Percentiles rank a stretch among this genome's conserved stretches.
Evolutionary conservation across 2,888 invertebrate genomes (phyloP).

Genomic region (Macrophya alboannulata): DNA sequence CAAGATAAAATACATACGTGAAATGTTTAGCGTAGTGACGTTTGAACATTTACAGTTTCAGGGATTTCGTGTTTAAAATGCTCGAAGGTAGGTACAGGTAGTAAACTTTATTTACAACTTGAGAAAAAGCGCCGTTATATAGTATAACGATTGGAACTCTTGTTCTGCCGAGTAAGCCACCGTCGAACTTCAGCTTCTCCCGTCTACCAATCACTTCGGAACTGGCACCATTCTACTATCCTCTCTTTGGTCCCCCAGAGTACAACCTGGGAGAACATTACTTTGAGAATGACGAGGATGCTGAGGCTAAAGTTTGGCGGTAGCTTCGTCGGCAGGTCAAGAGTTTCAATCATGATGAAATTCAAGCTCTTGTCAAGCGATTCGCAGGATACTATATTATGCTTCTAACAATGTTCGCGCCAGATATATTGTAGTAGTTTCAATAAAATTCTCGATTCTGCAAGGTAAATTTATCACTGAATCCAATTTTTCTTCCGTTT

Average conservation of each 20-base stretch:
- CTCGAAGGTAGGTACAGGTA: neutral
- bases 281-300: slow-evolving; percentile 45
- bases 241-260: slow-evolving; percentile 30
- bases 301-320: slow-evolving; percentile 36
- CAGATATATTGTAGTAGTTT: neutral
- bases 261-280: slow-evolving; percentile 50
- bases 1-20: neutral
- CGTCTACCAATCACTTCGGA: slow-evolving; percentile 42
- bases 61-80: neutral
- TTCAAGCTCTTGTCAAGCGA: slow-evolving; percentile 41
- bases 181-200: slow-evolving; percentile 21
- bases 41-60: neutral
- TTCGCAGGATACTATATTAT: slow-evolving; percentile 27
- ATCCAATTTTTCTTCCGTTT: neutral
- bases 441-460: neutral
- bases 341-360: slow-evolving; percentile 52
- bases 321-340: slow-evolving; percentile 52
- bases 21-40: neutral
- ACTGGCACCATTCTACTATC: slow-evolving; percentile 14
- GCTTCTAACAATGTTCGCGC: neutral
- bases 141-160: slow-evolving; percentile 41
- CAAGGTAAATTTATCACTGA: neutral
- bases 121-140: slow-evolving; percentile 3
- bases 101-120: slow-evolving; percentile 12
- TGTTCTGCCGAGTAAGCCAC: slow-evolving; percentile 36